A percentile compares a stretch with the other conserved stretches of the same genome.
Conservation (phyloP, 2,797 vertebrate genomes). For the Denticeps clupeoides region DNA sequence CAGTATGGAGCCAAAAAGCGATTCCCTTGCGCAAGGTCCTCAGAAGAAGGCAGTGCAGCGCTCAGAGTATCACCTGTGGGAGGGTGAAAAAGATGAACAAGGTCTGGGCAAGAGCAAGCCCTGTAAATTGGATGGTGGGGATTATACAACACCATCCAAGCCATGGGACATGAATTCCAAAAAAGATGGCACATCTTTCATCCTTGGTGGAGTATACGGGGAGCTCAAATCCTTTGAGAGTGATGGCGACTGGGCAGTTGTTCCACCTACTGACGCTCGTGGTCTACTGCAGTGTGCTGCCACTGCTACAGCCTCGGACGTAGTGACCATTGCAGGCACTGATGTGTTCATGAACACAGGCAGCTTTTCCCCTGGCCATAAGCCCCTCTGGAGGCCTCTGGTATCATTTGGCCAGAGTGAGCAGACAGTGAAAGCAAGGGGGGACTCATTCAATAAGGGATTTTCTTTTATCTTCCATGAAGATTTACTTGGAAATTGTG, state of each 20-base stretch:
- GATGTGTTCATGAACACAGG: conserved; percentile 94
- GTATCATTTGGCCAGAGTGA: conserved; percentile 86
- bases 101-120: conserved; percentile 71
- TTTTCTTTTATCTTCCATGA: conserved; percentile 99
- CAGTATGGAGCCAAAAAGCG: conserved; percentile 66
- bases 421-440: conserved; percentile 68
- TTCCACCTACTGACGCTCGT: conserved; percentile 68
- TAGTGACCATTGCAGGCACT: conserved; percentile 88
- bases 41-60: conserved; percentile 86
- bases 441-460: conserved; percentile 83
- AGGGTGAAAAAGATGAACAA: conserved; percentile 80
- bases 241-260: conserved; percentile 85
- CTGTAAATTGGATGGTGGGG: conserved; percentile 77
- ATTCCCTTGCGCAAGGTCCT: conserved; percentile 58
- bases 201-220: conserved; percentile 93
- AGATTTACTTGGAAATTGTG: conserved; percentile 91
- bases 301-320: conserved; percentile 64
- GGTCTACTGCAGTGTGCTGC: conserved; percentile 79
- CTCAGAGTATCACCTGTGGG: conserved; percentile 95
- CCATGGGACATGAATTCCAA: conserved; percentile 82
- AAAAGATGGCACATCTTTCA: conserved; percentile 82
- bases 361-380: conserved; percentile 86
- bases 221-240: conserved; percentile 82
- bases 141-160: conserved; percentile 90
- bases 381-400: conserved; percentile 87